Evolutionary conservation across 2,888 invertebrate species (phyloP).

Genomic region (Nephrocerus scutellatus): DNA sequence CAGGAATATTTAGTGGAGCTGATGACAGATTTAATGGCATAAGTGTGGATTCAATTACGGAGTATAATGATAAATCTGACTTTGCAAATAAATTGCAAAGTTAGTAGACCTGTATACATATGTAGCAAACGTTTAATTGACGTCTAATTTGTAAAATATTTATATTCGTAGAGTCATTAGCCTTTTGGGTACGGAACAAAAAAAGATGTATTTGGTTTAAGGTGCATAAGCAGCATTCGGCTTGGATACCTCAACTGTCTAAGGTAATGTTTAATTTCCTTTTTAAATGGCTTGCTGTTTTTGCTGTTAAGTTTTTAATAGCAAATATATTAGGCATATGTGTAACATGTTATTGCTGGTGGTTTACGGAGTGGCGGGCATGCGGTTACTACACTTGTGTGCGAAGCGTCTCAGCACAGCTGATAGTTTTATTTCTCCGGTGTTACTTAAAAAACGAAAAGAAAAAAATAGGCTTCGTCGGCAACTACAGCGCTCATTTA

Average conservation of each 20-base stretch:
- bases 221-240: constrained; percentile 61
- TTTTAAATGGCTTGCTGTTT: no score
- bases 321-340: no score
- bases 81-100: constrained; percentile 56
- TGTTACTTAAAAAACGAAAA: no score
- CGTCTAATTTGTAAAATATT: constrained; percentile 18
- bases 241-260: constrained; percentile 69
- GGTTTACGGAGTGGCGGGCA: no score
- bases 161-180: constrained; percentile 56
- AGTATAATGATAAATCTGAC: constrained; percentile 47
- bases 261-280: no score
- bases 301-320: no score
- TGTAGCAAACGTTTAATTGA: constrained; percentile 21
- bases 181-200: constrained; percentile 58
- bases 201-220: constrained; percentile 76
- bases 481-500: no score
- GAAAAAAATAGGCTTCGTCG: no score
- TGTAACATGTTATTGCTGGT: no score
- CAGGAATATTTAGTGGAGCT: constrained; percentile 48
- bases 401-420: no score
- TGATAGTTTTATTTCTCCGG: no score
- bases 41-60: constrained; percentile 60
- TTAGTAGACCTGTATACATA: constrained; percentile 38
- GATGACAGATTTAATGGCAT: constrained; percentile 66
- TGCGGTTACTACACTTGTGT: no score